A percentile compares a stretch with the other conserved stretches of the same genome.
Conservation (phyloP, 2,797 vertebrate genomes). For the Diplodus puntazzo region DNA sequence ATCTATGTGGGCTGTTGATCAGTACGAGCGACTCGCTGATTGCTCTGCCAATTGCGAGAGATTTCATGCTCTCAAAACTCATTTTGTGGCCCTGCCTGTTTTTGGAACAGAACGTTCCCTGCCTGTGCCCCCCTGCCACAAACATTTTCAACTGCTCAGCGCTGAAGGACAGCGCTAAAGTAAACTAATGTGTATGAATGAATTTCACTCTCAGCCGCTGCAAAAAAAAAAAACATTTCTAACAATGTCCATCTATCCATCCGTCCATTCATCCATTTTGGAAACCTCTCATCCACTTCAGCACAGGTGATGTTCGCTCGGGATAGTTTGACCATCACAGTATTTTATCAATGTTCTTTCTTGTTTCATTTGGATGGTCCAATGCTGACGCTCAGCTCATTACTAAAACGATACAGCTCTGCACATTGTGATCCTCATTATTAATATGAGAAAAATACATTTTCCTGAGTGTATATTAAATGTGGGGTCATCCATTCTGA, state of each 20-base stretch:
- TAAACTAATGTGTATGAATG: constrained; percentile 19
- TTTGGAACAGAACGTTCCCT: constrained; percentile 26
- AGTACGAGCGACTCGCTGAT: not conserved
- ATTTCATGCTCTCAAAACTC: constrained; percentile 27
- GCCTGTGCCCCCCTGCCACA: not conserved
- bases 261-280: constrained; percentile 20
- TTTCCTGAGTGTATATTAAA: not conserved
- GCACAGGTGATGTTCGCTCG: not conserved
- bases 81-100: constrained; percentile 17
- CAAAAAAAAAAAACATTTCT: constrained; percentile 13
- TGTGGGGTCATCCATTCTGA: not conserved
- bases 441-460: no score
- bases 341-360: not conserved
- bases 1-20: constrained; percentile 40
- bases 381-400: not conserved
- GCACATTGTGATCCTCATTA: no score
- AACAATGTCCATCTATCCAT: constrained; percentile 6
- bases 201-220: not conserved
- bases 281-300: constrained; percentile 23
- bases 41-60: constrained; percentile 28
- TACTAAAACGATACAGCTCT: not conserved
- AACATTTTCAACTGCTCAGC: constrained; percentile 14
- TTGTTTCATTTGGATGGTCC: not conserved
- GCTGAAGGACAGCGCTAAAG: constrained; percentile 13
- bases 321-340: not conserved